Conservation (phyloP, 2,113 vertebrate species). For the Bubo bubo region DNA sequence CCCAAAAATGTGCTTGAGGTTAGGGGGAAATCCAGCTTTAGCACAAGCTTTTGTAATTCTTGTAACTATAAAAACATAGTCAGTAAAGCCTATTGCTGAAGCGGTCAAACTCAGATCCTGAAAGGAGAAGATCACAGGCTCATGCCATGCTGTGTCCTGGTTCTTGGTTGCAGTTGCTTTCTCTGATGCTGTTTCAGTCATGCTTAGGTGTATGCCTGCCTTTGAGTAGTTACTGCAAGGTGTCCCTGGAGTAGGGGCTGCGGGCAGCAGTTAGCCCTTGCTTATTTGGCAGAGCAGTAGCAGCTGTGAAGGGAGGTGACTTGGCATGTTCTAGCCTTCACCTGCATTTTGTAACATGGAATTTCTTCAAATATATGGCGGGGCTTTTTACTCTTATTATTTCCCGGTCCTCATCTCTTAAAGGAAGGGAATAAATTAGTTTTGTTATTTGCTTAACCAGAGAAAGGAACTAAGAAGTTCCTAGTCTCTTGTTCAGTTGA, state of each 20-base stretch:
- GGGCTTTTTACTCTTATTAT: not conserved
- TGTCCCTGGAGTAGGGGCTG: not conserved
- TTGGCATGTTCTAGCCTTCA: rapidly evolving
- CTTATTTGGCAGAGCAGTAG: not conserved
- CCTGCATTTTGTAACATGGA: not conserved
- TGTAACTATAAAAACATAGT: not conserved
- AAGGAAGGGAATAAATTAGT: not conserved
- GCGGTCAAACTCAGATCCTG: not conserved
- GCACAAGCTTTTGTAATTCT: not conserved
- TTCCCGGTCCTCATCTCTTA: not conserved
- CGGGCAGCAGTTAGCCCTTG: not conserved
- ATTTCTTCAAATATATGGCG: not conserved
- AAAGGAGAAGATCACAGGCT: not conserved
- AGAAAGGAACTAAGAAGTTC: not conserved
- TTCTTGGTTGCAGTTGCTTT: not conserved
- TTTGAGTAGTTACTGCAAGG: rapidly evolving
- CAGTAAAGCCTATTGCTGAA: not conserved
- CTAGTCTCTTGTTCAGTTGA: not conserved
- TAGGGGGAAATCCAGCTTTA: not conserved
- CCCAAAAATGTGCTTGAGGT: not conserved
- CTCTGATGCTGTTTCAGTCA: not conserved
- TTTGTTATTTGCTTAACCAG: not conserved
- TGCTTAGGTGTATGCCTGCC: not conserved
- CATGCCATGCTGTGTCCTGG: not conserved
- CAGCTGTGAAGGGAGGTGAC: rapidly evolving